Evolutionary conservation across 92 coral and sea anemone species (phyloP).

Genomic region (Diadumene lineata): DNA sequence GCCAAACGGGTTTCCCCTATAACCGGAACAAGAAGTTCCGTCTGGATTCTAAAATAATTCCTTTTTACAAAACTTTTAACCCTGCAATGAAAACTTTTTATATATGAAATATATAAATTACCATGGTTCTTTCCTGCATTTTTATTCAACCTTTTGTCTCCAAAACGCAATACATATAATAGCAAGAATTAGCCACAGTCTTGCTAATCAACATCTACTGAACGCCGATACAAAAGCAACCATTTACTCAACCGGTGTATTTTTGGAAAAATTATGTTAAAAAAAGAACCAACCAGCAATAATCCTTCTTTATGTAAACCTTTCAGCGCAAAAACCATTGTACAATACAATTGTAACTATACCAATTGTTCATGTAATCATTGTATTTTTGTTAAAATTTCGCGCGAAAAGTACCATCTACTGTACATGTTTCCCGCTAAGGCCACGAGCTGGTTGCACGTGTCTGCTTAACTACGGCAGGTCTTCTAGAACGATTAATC

Average conservation of each 20-base stretch:
- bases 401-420: slow-evolving; percentile 27
- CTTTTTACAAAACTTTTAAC: no score
- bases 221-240: not conserved
- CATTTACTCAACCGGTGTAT: not conserved
- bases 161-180: no score
- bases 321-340: not conserved
- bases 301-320: not conserved
- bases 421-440: slow-evolving; percentile 17
- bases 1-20: no score
- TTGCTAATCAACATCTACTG: not conserved
- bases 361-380: not conserved
- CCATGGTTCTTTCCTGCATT: no score
- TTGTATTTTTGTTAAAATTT: slow-evolving; percentile 7
- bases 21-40: no score
- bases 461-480: not conserved
- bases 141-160: no score
- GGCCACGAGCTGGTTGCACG: slow-evolving; percentile 8
- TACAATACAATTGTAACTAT: no score
- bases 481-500: not conserved
- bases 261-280: not conserved
- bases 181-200: not conserved
- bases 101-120: no score
- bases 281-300: not conserved
- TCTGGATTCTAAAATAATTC: no score
- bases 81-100: no score